Base-by-base conservation (phyloP, 2,113 vertebrate species). In the Anseranas semipalmata region DNA sequence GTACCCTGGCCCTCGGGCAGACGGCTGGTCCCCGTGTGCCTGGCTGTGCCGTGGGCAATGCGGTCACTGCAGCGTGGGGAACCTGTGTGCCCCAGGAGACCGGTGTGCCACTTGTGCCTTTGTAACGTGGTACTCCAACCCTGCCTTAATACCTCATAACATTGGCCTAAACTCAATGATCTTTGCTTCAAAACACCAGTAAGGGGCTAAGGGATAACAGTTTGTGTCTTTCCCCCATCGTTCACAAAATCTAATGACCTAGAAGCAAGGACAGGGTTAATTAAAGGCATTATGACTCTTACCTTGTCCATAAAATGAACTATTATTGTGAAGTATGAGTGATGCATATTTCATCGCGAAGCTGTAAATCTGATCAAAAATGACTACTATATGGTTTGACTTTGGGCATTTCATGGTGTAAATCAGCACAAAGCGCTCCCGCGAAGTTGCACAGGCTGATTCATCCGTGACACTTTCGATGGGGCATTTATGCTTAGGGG, bases 381-480 rank as follows among this genome's bases (percentile, higher is more conserved):
- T 5, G 3, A 71, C 66, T 74, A 16, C 15, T 35, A 0, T 13
- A 3, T 25, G n/a, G 12, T 81, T 90, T 80, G 52, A 22, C 6
- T 95, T 55, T 7, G 45, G 43, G 21, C 32, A 30, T 72, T 71
- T 83, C 17, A 27, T 0, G 1, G 9, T 37, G 32, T 60, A 79
- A 92, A 85, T 84, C 48, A 53, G 39, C n/a, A 32, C 6, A 2
- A 66, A 77, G 53, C 1, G 11, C 58, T 82, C n/a, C 72, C 22
- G 32, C 58, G 53, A 87, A 73, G 30, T 25, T 12, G 37, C 39
- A 75, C 62, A 16, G 58, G 71, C 75, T 6, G 48, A 72, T 35
- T 32, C 45, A 59, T 46, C 58, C 0, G 0, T 53, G 63, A 24
- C 19, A 6, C n/a, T 81, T 85, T 15, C 0, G 0, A 30, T 12